Evolutionary conservation across 1,140 invertebrate genomes (phyloP), one percentile per base, ranked within the genome.

Genomic region (Battus philenor): DNA sequence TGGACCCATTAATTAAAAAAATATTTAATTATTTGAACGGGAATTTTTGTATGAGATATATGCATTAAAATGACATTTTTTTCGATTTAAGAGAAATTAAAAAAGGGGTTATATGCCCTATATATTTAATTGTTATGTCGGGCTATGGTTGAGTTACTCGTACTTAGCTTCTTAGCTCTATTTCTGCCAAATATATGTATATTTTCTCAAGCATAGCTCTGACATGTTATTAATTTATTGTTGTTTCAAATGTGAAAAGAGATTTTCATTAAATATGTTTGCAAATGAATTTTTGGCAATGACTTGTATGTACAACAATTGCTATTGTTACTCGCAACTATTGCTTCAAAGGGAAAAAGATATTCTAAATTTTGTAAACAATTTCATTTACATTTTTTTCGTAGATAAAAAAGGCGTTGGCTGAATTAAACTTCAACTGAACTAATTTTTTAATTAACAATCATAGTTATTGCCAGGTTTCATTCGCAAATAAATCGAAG

Each of bases 1-100:
- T 0, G 76, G 79, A 11, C 71, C 79, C 15, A 83, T 81, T 10
- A 80, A 82, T 34, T 81, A 72, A 59, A 18, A n/a, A n/a, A n/a
- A n/a, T n/a, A n/a, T n/a, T n/a, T n/a, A n/a, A n/a, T n/a, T n/a
- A n/a, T n/a, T n/a, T n/a, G n/a, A n/a, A n/a, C n/a, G n/a, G n/a
- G n/a, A n/a, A n/a, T n/a, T n/a, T n/a, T n/a, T n/a, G n/a, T n/a
- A n/a, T n/a, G n/a, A n/a, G n/a, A 24, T 45, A 22, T 41, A 16
- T 9, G 11, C n/a, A 36, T 4, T 4, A 22, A 22, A 4, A 22
- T 22, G 7, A 22, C 12, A 9, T 44, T 47, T 20, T 41, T n/a
- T 16, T 13, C 15, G 4, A 18, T 34, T 24, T 12, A 10, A 16
- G 20, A 39, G 7, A 39, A 39, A 39, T 4, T 6, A 24, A 39